phyloP scores from a whole-genome alignment of 2,888 invertebrate genomes.

The Dendrolimus houi region DNA sequence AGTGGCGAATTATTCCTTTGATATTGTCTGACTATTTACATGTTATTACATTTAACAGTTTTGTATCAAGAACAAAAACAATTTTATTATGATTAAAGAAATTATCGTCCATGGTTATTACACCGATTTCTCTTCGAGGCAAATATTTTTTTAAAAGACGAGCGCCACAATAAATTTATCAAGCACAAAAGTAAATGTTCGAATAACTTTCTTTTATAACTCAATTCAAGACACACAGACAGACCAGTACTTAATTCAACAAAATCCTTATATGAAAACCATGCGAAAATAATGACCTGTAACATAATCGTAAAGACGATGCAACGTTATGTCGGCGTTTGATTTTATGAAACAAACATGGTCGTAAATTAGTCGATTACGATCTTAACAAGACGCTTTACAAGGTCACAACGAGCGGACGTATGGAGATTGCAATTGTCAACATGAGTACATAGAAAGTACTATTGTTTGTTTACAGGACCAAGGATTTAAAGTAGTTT shows the following conservation, averaged over 20 bases:
- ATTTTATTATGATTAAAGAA: no score
- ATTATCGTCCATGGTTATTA: no score
- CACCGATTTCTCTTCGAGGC: no score
- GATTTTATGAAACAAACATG: conserved; percentile 20
- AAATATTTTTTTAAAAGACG: no score
- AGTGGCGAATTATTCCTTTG: no score
- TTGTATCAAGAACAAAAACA: no score
- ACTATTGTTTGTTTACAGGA: neutral
- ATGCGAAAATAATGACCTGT: neutral
- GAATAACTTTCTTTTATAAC: neutral
- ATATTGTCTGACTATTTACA: no score
- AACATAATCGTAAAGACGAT: conserved; percentile 9
- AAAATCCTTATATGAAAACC: neutral
- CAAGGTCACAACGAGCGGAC: conserved; percentile 17
- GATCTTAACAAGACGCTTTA: conserved; percentile 39
- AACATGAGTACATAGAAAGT: neutral
- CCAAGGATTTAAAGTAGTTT: no score
- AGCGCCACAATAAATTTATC: no score
- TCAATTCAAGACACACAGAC: neutral
- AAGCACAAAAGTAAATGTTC: no score
- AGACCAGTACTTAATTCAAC: neutral
- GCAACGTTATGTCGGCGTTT: neutral
- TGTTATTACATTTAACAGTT: no score
- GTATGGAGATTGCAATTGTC: neutral
- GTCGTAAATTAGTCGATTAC: conserved; percentile 55